Evolutionary conservation across 2,888 invertebrate species (phyloP).

Genomic region (Formica aserva): DNA sequence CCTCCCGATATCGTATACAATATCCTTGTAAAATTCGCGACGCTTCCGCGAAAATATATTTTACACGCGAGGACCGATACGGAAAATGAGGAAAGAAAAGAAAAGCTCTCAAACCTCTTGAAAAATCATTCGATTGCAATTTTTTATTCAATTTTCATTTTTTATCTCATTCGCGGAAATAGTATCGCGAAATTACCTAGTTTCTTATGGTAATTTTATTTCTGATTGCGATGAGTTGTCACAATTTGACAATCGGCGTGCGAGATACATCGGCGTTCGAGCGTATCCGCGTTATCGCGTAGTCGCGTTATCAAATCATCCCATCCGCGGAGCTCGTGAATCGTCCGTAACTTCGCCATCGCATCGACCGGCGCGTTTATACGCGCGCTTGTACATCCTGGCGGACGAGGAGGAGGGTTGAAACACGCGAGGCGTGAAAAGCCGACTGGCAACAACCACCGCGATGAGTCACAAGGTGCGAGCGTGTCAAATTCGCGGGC

Average conservation of each 20-base stretch:
- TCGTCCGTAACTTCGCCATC: conserved; percentile 46
- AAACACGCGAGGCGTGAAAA: conserved; percentile 51
- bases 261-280: conserved; percentile 5
- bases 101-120: not conserved
- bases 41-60: conserved; percentile 1
- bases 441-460: conserved; percentile 53
- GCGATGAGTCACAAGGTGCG: conserved; percentile 46
- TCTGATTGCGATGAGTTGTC: not conserved
- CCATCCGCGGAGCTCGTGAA: conserved; percentile 21
- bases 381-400: conserved; percentile 43
- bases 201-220: not conserved
- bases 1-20: not conserved
- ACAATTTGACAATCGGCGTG: conserved; percentile 25
- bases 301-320: conserved; percentile 25
- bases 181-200: not conserved
- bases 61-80: not conserved
- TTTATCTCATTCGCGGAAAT: not conserved
- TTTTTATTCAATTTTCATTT: not conserved
- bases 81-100: too few relatives aligned
- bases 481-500: conserved; percentile 61
- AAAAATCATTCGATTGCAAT: not conserved
- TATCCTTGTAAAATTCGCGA: not conserved
- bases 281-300: not conserved
- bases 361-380: conserved; percentile 26
- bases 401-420: not conserved